These are phyloP conservation scores for Danaus melanippus DNA, from an alignment of 1,140 invertebrate genomes.

Conservation along the genomic window DNA sequence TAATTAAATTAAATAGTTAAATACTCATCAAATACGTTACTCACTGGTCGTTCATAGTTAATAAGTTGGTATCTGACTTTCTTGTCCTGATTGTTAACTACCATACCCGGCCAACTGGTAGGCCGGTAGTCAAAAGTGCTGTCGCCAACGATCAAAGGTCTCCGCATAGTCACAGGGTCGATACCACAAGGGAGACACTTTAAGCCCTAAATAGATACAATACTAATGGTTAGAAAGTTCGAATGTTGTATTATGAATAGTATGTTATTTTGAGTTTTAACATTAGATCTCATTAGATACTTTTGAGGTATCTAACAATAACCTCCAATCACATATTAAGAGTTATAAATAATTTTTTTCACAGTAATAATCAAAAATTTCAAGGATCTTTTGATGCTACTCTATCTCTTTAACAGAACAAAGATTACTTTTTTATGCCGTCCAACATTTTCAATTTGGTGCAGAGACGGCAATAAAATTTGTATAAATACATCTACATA, in stretches of 20 bases:
- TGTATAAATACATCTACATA: neutral
- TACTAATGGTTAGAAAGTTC: neutral
- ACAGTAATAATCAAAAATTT: too few relatives aligned
- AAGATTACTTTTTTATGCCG: too few relatives aligned
- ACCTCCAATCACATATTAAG: too few relatives aligned
- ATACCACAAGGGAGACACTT: slow-evolving; percentile 49
- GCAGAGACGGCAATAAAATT: too few relatives aligned
- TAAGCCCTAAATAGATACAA: slow-evolving; percentile 28
- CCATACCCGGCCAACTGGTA: slow-evolving; percentile 56
- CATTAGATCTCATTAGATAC: too few relatives aligned
- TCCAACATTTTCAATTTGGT: too few relatives aligned
- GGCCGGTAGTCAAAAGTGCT: slow-evolving; percentile 62
- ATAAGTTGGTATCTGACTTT: slow-evolving; percentile 58
- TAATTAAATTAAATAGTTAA: slow-evolving; percentile 1
- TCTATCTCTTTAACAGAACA: too few relatives aligned
- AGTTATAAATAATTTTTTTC: too few relatives aligned
- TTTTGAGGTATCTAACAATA: too few relatives aligned
- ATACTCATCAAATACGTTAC: slow-evolving; percentile 12
- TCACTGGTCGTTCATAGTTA: slow-evolving; percentile 49
- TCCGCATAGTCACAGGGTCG: slow-evolving; percentile 48
- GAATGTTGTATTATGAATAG: neutral
- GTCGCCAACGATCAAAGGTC: slow-evolving; percentile 57
- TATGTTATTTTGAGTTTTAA: too few relatives aligned
- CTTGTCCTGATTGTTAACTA: slow-evolving; percentile 57
- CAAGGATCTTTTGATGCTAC: too few relatives aligned